phyloP scores from a whole-genome alignment of 2,888 invertebrate species.

The Lithophane leautieri region DNA sequence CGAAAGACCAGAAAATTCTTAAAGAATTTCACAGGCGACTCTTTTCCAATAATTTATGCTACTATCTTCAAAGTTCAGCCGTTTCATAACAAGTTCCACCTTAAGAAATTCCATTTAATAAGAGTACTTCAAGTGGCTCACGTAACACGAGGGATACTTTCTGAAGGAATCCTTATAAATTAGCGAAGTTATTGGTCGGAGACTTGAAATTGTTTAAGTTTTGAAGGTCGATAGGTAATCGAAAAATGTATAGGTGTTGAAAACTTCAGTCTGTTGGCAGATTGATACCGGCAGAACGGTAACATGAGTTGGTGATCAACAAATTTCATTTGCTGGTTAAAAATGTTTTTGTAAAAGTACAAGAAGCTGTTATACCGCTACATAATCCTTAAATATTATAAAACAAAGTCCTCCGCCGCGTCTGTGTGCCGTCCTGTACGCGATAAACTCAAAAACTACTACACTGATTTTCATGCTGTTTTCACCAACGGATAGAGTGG shows the following conservation, averaged over 20 bases:
- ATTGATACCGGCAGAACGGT: too few species aligned
- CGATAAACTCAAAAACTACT: too few species aligned
- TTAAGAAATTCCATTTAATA: conserved; percentile 52
- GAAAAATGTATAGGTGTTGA: not conserved
- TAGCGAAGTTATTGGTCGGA: conserved; percentile 30
- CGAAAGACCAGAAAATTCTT: conserved; percentile 10
- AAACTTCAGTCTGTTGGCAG: not conserved
- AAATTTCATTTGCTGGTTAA: too few species aligned
- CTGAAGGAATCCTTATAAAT: conserved; percentile 49
- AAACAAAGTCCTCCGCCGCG: too few species aligned
- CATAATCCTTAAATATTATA: too few species aligned
- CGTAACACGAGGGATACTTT: conserved; percentile 20
- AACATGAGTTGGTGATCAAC: not conserved
- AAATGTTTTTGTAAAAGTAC: too few species aligned
- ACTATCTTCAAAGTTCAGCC: conserved; percentile 43
- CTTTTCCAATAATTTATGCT: conserved; percentile 48
- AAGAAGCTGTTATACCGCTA: too few species aligned
- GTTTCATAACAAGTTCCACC: conserved; percentile 51
- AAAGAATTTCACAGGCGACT: conserved; percentile 22
- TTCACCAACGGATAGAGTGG: too few species aligned
- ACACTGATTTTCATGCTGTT: too few species aligned
- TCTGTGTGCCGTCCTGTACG: too few species aligned
- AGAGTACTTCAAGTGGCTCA: conserved; percentile 43
- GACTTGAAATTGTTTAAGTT: conserved; percentile 32
- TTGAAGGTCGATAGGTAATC: conserved; percentile 7